Base-by-base conservation (phyloP, 2,888 invertebrate genomes). In the Octonoba sinensis region DNA sequence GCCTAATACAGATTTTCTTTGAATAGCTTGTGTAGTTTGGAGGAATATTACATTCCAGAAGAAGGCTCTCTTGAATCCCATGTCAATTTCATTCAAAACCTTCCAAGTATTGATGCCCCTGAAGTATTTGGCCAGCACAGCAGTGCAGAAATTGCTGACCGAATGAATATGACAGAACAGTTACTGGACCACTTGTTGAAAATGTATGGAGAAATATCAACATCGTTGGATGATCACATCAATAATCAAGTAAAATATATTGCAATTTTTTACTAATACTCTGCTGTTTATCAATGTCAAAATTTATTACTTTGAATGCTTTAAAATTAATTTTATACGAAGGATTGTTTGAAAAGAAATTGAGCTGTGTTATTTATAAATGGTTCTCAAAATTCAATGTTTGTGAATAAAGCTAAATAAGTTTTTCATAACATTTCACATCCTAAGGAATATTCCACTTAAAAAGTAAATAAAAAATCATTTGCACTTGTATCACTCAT, bases 51-150 rank as follows among this genome's bases (percentile, higher is more conserved):
- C 88, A 92, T 96, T 83, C 96, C 96, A 0, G 90, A 91, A 59
- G 95, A 96, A 87, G 95, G 95, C 62, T 92, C 93, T 79, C 88
- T 95, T 79, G 92, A 93, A 86, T 93, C 93, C 6, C 96, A 96
- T 89, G 91, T 92, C 66, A 95, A 95, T 88, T 94, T 93, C 88
- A 92, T 96, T 84, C 92, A 92, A 85, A 90, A 94, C 87, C 89
- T 95, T 86, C 96, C 96, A 2, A 92, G 89, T 66, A 89, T 92
- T 73, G 96, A 96, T 88, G 92, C 93, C 85, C 95, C 96, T 0
- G 95, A 96, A 90, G 94, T 93, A 0, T 94, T 96, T 86, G 96
- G 96, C 0, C 96, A 96, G 87, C 96, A 96, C 89, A 92, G 94
- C 1, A 96, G 96, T 86, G 96, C 96, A 0, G 96, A 96, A 87